Percentiles rank a stretch among this genome's conserved stretches.
phyloP scores from a whole-genome alignment of 2,113 vertebrate genomes.

The Piprites chloris region DNA sequence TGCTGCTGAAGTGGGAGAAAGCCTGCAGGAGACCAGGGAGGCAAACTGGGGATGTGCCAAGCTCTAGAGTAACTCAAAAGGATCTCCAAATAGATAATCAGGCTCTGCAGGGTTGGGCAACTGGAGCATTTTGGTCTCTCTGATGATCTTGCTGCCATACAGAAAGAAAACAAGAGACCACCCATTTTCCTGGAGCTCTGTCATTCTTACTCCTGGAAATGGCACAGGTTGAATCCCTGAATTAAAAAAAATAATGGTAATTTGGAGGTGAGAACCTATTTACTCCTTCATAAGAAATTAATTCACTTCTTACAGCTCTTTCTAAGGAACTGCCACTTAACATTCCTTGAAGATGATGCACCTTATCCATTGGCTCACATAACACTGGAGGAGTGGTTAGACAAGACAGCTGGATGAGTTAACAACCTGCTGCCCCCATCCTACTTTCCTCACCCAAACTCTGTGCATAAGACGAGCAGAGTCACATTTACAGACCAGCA shows the following conservation, averaged over 20 bases:
- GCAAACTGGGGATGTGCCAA: background rate
- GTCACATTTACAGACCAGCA: background rate
- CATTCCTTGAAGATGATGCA: background rate
- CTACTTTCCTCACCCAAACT: background rate
- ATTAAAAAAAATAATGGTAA: background rate
- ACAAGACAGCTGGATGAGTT: background rate
- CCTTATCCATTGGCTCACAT: background rate
- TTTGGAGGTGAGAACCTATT: background rate
- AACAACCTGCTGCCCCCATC: background rate
- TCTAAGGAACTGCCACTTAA: background rate
- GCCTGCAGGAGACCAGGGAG: background rate
- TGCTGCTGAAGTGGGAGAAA: background rate
- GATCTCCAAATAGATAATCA: background rate
- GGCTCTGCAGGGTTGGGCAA: background rate
- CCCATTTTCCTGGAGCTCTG: background rate
- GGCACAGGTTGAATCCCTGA: background rate
- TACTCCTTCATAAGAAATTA: background rate
- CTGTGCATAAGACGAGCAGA: background rate
- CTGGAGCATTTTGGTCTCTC: background rate
- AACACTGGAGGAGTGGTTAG: background rate
- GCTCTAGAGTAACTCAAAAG: background rate
- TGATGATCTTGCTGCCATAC: accelerated
- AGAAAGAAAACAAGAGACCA: background rate
- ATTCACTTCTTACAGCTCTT: background rate
- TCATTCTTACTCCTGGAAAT: background rate